These are phyloP conservation scores for Heterocephalus glaber DNA, from an alignment of 2,113 vertebrate genomes.

Conservation along the genomic window DNA sequence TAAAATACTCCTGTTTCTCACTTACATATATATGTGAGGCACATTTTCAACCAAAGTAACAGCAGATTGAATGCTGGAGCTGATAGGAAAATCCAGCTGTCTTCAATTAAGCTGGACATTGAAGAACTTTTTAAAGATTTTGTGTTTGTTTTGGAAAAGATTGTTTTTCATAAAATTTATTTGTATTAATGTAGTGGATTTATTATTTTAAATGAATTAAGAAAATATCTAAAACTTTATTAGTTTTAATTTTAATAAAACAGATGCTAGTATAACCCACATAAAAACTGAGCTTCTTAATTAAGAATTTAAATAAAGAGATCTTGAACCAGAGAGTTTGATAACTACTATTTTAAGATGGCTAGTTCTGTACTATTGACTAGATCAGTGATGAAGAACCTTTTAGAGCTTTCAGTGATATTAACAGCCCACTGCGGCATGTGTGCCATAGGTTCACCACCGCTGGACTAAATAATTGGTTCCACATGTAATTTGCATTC, in stretches of 20 bases:
- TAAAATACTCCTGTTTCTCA: slow-evolving; percentile 37
- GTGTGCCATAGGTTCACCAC: not conserved
- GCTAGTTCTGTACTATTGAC: slow-evolving; percentile 4
- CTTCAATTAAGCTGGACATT: not conserved
- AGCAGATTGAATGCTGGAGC: slow-evolving; percentile 30
- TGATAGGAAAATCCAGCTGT: not conserved
- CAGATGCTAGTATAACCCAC: not conserved
- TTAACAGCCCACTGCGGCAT: not conserved
- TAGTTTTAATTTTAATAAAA: slow-evolving; percentile 36
- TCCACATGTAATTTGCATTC: not conserved
- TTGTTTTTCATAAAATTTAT: slow-evolving; percentile 39
- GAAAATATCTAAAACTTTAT: slow-evolving; percentile 17
- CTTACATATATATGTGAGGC: not conserved
- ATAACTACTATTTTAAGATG: slow-evolving; percentile 48
- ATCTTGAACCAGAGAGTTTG: slow-evolving; percentile 1
- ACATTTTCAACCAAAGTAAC: slow-evolving; percentile 42
- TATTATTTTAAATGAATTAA: slow-evolving; percentile 52
- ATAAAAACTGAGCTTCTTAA: slow-evolving; percentile 14
- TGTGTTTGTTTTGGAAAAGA: slow-evolving; percentile 46
- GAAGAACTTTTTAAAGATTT: slow-evolving; percentile 52
- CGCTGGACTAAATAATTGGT: not conserved
- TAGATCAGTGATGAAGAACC: not conserved
- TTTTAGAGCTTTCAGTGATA: not conserved
- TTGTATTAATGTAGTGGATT: slow-evolving; percentile 26
- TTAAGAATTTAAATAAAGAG: not conserved